phyloP scores from a whole-genome alignment of 2,797 vertebrate species.

The Onychomys leucogaster region DNA sequence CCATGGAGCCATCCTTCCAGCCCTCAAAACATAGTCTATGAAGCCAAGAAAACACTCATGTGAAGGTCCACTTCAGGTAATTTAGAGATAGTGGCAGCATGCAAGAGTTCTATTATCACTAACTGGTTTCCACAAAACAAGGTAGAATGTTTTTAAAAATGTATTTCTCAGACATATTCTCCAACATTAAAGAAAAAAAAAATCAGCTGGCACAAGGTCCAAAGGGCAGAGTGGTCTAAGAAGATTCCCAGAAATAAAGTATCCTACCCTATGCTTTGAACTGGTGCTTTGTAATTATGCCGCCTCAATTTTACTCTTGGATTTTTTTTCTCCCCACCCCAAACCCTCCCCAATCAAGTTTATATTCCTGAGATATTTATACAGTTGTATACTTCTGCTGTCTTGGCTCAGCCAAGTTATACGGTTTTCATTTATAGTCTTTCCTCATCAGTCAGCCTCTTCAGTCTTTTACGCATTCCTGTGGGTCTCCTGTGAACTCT shows the following conservation, averaged over 20 bases:
- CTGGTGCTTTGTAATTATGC: slow-evolving; percentile 61
- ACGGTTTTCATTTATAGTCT: slow-evolving; percentile 78
- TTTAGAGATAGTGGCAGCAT: background rate
- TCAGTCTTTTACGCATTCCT: slow-evolving; percentile 76
- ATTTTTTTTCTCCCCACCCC: slow-evolving; percentile 39
- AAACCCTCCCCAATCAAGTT: slow-evolving; percentile 51
- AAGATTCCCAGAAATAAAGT: slow-evolving; percentile 36
- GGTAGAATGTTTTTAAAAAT: background rate
- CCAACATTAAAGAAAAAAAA: slow-evolving; percentile 9
- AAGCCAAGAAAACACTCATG: background rate
- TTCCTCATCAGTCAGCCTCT: slow-evolving; percentile 76
- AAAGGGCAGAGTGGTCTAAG: background rate
- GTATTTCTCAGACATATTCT: background rate
- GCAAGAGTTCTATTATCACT: background rate
- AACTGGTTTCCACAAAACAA: background rate
- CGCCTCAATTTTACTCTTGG: slow-evolving; percentile 59
- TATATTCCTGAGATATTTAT: slow-evolving; percentile 74
- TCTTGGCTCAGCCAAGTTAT: slow-evolving; percentile 78
- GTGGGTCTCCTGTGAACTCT: slow-evolving; percentile 80
- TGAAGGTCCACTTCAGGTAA: slow-evolving; percentile 26
- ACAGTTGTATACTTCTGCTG: slow-evolving; percentile 73
- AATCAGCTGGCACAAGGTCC: slow-evolving; percentile 21
- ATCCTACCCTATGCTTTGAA: slow-evolving; percentile 14
- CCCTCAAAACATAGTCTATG: slow-evolving; percentile 21
- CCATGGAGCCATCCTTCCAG: background rate